phyloP scores from a whole-genome alignment of 2,113 vertebrate genomes.

The Ciconia stormi region DNA sequence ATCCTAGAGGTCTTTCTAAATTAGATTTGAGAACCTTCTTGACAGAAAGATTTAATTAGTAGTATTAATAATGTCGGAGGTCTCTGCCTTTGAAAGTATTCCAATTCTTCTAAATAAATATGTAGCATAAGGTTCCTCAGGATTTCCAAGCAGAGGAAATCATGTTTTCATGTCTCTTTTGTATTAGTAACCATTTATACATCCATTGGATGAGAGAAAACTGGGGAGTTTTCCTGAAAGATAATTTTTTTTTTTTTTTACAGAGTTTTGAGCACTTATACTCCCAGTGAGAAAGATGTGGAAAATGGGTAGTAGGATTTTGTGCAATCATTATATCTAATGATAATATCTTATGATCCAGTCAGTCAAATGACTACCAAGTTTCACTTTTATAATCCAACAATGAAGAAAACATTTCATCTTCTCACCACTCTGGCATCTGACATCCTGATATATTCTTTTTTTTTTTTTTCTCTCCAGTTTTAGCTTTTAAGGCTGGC shows the following conservation, averaged over 20 bases:
- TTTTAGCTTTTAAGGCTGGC: not conserved
- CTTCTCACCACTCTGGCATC: not conserved
- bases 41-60: constrained; percentile 1
- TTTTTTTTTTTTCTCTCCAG: not conserved
- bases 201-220: not conserved
- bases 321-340: not conserved
- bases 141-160: not conserved
- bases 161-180: not conserved
- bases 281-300: not conserved
- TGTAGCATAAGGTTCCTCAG: not conserved
- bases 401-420: not conserved
- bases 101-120: not conserved
- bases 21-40: not conserved
- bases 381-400: not conserved
- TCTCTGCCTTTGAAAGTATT: not conserved
- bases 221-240: not conserved
- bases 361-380: not conserved
- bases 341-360: not conserved
- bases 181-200: not conserved
- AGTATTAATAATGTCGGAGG: not conserved
- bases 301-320: not conserved
- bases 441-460: not conserved
- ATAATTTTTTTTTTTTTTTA: not conserved
- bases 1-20: not conserved
- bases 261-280: not conserved